Evolutionary conservation across 2,797 vertebrate species (phyloP).

Genomic region (Aratinga solstitialis): DNA sequence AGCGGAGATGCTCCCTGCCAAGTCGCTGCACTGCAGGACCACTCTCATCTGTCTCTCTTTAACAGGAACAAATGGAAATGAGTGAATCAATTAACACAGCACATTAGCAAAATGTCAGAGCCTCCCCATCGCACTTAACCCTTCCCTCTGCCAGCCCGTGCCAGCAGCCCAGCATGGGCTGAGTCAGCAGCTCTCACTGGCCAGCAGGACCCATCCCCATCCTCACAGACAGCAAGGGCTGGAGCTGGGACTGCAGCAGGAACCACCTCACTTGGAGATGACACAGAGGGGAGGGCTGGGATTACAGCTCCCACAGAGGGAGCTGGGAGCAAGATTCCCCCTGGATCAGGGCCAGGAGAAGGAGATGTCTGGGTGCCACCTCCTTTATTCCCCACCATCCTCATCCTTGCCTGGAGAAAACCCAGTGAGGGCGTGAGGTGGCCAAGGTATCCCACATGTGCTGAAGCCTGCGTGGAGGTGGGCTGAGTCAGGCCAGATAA

Average conservation of each 20-base stretch:
- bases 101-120: slow-evolving; percentile 80
- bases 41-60: slow-evolving; percentile 84
- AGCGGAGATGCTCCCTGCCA: slow-evolving; percentile 78
- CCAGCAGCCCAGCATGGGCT: neutral
- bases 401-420: neutral
- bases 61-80: slow-evolving; percentile 84
- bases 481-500: neutral
- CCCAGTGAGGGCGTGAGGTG: accelerated
- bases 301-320: neutral
- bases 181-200: neutral
- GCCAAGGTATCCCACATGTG: accelerated
- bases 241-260: neutral
- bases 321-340: neutral
- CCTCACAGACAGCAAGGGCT: neutral
- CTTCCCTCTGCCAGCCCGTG: slow-evolving; percentile 52
- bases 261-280: neutral
- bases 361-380: neutral
- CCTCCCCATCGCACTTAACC: slow-evolving; percentile 77
- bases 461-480: neutral
- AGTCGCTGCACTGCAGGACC: slow-evolving; percentile 78
- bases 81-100: slow-evolving; percentile 84
- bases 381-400: neutral
- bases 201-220: neutral
- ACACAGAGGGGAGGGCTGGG: accelerated
- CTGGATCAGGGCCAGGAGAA: neutral